Percentiles rank a stretch among this genome's conserved stretches.
Evolutionary conservation across 2,797 vertebrate species (phyloP).

Genomic region (Meriones psammophilus): DNA sequence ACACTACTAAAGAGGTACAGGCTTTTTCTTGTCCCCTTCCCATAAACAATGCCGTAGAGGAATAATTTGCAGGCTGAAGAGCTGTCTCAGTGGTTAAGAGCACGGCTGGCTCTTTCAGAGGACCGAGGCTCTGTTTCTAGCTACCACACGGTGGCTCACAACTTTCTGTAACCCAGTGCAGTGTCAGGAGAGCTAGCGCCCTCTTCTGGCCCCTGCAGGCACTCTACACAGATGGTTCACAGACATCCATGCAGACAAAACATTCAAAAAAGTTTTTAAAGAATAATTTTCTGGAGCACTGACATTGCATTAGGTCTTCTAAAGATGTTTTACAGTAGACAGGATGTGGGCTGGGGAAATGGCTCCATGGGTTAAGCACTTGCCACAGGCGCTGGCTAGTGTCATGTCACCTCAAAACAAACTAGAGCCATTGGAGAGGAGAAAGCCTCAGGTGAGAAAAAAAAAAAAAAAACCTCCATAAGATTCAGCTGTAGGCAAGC

Average conservation of each 20-base stretch:
- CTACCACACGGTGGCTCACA: not conserved
- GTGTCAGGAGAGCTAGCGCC: not conserved
- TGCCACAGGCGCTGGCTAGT: not conserved
- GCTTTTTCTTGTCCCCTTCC: not conserved
- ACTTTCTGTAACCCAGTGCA: not conserved
- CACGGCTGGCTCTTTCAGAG: not conserved
- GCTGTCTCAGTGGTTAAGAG: not conserved
- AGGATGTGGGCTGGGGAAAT: constrained; percentile 30
- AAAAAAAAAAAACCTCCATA: not conserved
- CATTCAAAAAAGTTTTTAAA: not conserved
- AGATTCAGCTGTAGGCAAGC: not conserved
- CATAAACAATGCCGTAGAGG: not conserved
- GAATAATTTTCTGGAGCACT: not conserved
- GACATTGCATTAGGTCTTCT: not conserved
- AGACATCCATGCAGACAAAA: not conserved
- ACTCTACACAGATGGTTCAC: not conserved
- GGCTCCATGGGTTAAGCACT: not conserved
- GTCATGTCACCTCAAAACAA: not conserved
- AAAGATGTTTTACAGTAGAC: not conserved
- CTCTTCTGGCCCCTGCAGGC: not conserved
- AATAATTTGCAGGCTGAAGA: not conserved
- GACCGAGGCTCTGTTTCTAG: not conserved
- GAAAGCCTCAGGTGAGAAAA: not conserved
- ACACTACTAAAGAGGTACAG: no score
- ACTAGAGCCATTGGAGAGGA: not conserved